Base-by-base conservation (phyloP, 2,113 vertebrate species). In the Danionella cerebrum region DNA sequence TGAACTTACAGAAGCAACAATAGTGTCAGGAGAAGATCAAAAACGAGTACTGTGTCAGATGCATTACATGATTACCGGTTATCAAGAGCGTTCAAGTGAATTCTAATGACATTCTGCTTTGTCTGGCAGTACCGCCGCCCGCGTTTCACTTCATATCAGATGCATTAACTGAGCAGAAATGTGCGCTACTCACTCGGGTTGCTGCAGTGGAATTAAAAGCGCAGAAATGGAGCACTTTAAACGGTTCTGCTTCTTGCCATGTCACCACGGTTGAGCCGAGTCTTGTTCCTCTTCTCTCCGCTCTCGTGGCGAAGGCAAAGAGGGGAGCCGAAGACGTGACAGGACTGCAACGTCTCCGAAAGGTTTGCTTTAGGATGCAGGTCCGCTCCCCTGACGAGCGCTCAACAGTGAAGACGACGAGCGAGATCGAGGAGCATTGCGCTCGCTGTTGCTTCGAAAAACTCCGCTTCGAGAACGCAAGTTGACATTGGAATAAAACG, bases 291-390 rank as follows among this genome's bases (percentile, higher is more conserved):
- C 67, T 51, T 58, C 62, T 54, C 47, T 73, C 86, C 89, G 85
- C 86, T 82, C 88, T 89, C 82, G 86, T 88, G 86, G 83, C 84
- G 79, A 82, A 89, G 87, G 88, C 80, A 77, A 87, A 86, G 82
- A 78, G 74, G 76, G 70, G 74, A 77, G 79, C 51, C 55, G 57
- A 78, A 77, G 87, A 93, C 92, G 95, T 95, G 94, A 91, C 80
- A 84, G 84, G 94, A 97, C 94, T 95, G 91, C 89, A 94, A 90
- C 90, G 89, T 87, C 79, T 86, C 81, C 83, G 78, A 91, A 88
- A 86, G 89, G 83, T 84, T 85, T 86, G 90, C 91, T 81, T 94
- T 91, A 89, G 91, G 87, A 95, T 91, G 92, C 93, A 89, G 90
- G 91, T 90, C 91, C 87, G 89, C 89, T 84, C 84, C 74, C 55